A percentile compares a stretch with the other conserved stretches of the same genome.
Conservation (phyloP, 2,888 invertebrate species). For the Euzophera pinguis region DNA sequence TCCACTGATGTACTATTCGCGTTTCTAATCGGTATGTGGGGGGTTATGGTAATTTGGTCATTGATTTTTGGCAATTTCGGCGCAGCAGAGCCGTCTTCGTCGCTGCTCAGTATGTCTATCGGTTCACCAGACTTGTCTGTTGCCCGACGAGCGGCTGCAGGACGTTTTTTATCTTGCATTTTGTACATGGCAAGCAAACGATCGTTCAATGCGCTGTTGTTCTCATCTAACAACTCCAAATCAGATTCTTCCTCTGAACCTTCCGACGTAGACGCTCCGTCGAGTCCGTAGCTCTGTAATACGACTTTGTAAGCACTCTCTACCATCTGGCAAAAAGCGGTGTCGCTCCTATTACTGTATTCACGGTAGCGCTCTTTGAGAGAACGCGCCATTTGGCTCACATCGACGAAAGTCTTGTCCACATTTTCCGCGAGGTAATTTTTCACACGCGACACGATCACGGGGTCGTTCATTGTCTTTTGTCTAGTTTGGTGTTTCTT, state of each 20-base stretch:
- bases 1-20: slow-evolving; percentile 47
- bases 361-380: slow-evolving; percentile 86
- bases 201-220: slow-evolving; percentile 85
- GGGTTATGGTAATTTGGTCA: slow-evolving; percentile 73
- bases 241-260: slow-evolving; percentile 82
- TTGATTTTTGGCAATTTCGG: slow-evolving; percentile 72
- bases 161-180: slow-evolving; percentile 73
- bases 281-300: slow-evolving; percentile 83
- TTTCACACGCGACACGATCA: slow-evolving; percentile 81
- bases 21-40: slow-evolving; percentile 57
- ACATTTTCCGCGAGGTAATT: slow-evolving; percentile 91
- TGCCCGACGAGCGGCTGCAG: slow-evolving; percentile 50
- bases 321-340: slow-evolving; percentile 89
- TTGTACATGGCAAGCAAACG: slow-evolving; percentile 73
- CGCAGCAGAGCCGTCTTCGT: slow-evolving; percentile 63
- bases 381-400: slow-evolving; percentile 90
- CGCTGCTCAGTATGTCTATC: slow-evolving; percentile 68
- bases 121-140: slow-evolving; percentile 69
- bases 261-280: slow-evolving; percentile 79
- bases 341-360: slow-evolving; percentile 89
- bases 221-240: slow-evolving; percentile 88
- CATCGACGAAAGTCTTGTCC: slow-evolving; percentile 89
- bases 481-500: slow-evolving; percentile 74
- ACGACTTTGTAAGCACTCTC: slow-evolving; percentile 87
- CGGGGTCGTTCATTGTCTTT: slow-evolving; percentile 73